These are phyloP conservation scores for Tretioscincus oriximinensis DNA, from an alignment of 2,113 vertebrate genomes.

Conservation along the genomic window DNA sequence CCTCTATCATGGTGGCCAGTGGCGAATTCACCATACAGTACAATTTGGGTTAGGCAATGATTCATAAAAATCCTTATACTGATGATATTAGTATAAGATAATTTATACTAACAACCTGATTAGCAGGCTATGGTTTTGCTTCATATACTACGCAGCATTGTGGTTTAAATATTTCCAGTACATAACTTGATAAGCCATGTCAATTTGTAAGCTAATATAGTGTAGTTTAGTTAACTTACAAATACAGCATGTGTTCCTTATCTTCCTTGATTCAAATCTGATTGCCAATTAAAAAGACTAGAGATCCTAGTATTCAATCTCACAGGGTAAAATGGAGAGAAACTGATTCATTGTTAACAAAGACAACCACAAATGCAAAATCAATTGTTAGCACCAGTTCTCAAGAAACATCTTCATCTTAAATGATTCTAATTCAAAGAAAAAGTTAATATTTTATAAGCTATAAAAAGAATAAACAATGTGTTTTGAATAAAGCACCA, in stretches of 20 bases:
- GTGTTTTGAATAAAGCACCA: neutral
- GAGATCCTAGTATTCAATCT: slow-evolving; percentile 20
- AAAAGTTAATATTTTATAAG: slow-evolving; percentile 20
- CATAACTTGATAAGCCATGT: neutral
- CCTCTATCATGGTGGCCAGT: too few relatives aligned
- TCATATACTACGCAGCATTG: neutral
- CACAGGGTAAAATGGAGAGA: slow-evolving; percentile 1
- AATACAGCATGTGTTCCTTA: slow-evolving; percentile 1
- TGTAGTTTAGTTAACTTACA: slow-evolving; percentile 14
- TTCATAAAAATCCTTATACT: too few relatives aligned
- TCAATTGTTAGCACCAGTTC: neutral
- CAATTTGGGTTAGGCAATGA: too few relatives aligned
- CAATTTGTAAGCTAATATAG: slow-evolving; percentile 30
- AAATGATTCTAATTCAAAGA: slow-evolving; percentile 2
- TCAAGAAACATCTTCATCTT: neutral
- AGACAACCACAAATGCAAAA: slow-evolving; percentile 10
- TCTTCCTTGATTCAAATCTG: slow-evolving; percentile 20
- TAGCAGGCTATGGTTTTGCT: neutral
- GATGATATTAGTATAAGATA: too few relatives aligned
- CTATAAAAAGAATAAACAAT: slow-evolving; percentile 9
- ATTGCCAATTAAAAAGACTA: slow-evolving; percentile 29
- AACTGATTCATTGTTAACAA: neutral
- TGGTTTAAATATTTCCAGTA: neutral
- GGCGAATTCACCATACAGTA: too few relatives aligned
- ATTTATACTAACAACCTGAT: too few relatives aligned